A percentile compares a stretch with the other conserved stretches of the same genome.
Evolutionary conservation across 1,140 invertebrate genomes (phyloP).

Genomic region (Solenopsis fugax): DNA sequence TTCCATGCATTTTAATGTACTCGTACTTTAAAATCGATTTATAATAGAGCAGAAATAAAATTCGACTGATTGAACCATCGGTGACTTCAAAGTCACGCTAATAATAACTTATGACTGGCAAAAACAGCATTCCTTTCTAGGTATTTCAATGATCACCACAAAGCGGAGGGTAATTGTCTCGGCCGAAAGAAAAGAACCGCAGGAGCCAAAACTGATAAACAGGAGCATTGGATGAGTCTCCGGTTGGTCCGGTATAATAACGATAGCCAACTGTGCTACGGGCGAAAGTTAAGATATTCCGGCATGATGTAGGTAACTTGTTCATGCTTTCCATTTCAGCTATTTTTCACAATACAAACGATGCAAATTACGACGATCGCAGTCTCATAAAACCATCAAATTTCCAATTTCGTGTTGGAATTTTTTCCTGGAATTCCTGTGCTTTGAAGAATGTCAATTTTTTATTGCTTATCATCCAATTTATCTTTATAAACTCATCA

Average conservation of each 20-base stretch:
- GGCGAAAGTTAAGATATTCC: constrained; percentile 25
- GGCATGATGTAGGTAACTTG: constrained; percentile 21
- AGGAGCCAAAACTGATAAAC: constrained; percentile 23
- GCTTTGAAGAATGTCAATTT: neutral
- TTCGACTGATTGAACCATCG: neutral
- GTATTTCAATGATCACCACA: constrained; percentile 33
- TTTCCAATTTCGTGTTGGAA: neutral
- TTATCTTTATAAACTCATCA: neutral
- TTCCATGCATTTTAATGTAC: neutral
- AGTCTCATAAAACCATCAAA: neutral
- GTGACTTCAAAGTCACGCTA: constrained; percentile 17
- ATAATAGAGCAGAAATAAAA: neutral
- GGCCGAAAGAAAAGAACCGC: neutral
- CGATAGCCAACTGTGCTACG: constrained; percentile 26
- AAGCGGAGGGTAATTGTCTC: constrained; percentile 12
- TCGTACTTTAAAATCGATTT: neutral
- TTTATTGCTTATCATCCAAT: neutral
- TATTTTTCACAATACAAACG: constrained; percentile 45
- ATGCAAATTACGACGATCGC: neutral
- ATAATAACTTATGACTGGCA: constrained; percentile 10
- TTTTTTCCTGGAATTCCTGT: neutral
- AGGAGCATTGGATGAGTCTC: constrained; percentile 7
- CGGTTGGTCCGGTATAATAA: constrained; percentile 20
- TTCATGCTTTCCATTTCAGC: constrained; percentile 29
- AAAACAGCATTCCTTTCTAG: constrained; percentile 30